Evolutionary conservation across 1,140 invertebrate genomes (phyloP).

Genomic region (Spodoptera litura): DNA sequence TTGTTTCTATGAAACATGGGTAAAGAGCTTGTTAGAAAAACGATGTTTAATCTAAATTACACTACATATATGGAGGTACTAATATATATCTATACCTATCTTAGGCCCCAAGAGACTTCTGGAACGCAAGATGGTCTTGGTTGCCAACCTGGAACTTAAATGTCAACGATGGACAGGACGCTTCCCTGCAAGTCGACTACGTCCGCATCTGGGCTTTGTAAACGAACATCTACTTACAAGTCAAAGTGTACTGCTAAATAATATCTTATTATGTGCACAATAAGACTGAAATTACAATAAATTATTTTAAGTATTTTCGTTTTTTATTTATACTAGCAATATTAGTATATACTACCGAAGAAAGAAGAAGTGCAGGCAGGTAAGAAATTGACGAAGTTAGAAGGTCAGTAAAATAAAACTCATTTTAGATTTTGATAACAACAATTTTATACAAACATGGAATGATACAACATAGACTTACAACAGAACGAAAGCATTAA

Average conservation of each 20-base stretch:
- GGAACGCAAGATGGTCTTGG: conserved; percentile 70
- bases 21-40: no score
- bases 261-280: neutral
- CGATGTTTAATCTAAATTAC: no score
- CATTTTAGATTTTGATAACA: conserved; percentile 4
- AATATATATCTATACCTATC: conserved; percentile 12
- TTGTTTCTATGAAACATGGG: no score
- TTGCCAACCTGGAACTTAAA: conserved; percentile 77
- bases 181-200: conserved; percentile 81
- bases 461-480: conserved; percentile 28
- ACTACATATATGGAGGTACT: neutral
- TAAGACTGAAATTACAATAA: conserved; percentile 27
- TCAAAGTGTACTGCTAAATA: conserved; percentile 6
- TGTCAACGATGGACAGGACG: conserved; percentile 73
- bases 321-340: neutral
- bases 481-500: neutral
- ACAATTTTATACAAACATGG: conserved; percentile 34
- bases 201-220: conserved; percentile 82
- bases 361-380: no score
- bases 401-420: neutral
- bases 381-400: neutral
- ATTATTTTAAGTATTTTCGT: conserved; percentile 1
- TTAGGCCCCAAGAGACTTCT: conserved; percentile 79
- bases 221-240: conserved; percentile 20
- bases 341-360: neutral